Base-by-base conservation (phyloP, 2,888 invertebrate species). In the Metallyticus violacea region DNA sequence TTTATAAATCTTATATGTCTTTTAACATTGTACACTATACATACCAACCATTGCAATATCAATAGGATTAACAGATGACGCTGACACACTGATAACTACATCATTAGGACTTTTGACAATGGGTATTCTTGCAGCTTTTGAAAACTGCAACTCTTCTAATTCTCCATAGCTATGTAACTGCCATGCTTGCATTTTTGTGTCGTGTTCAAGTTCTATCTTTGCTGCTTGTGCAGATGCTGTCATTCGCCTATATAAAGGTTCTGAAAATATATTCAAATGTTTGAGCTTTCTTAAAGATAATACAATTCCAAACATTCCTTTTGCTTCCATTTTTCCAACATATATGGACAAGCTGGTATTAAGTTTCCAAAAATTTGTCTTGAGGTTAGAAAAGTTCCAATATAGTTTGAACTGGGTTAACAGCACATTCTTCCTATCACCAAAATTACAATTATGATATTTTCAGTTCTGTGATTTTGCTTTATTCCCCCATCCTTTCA, bases 41-140 rank as follows among this genome's bases (percentile, higher is more conserved):
- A 90, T 93, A 96, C 96, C 94, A 89, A 96, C 93, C 97, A 99
- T 97, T 87, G 94, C 94, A 7, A 96, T 92, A 92, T 99, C 99
- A 86, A 99, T 95, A 0, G 99, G 98, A 93, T 99, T 99, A 26
- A 99, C 93, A 85, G 98, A 96, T n/a, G 98, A 94, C 76, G 98
- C 95, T 90, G 94, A 93, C 76, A 99, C 96, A 91, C 96, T 94
- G 86, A 99, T 94, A 5, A 99, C 92, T 87, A 99, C 93, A 89
- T 98, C 96, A 89, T 93, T 93, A 0, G 98, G 96, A 88, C 93
- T 93, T 85, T 93, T 93, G 88, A 98, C 94, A 82, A 94, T 90
- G 1, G 98, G 97, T 88, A 95, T 92, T 89, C 95, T 94, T 22
- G 94, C 93, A 81, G 92, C 92, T 78, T 93, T 92, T 22, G 94